These are phyloP conservation scores for Plodia interpunctella DNA, from an alignment of 1,140 invertebrate genomes.

Conservation along the genomic window DNA sequence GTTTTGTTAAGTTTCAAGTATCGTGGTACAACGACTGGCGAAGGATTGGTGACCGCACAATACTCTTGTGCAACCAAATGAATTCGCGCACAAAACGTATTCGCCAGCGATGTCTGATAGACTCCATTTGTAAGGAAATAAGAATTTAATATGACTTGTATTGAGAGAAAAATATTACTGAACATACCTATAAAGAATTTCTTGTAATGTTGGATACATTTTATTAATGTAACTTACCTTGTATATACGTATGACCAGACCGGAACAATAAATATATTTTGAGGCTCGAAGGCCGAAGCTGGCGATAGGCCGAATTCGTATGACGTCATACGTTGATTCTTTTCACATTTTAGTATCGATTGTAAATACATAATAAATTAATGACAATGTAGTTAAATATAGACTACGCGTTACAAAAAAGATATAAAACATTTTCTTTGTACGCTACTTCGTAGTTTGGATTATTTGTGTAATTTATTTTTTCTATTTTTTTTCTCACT, in stretches of 20 bases:
- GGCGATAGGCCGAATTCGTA: constrained; percentile 39
- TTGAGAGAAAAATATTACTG: constrained; percentile 50
- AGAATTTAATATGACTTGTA: constrained; percentile 34
- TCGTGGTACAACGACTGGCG: constrained; percentile 21
- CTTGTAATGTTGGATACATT: constrained; percentile 59
- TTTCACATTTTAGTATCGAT: constrained; percentile 55
- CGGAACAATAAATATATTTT: constrained; percentile 56
- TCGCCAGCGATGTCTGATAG: constrained; percentile 49
- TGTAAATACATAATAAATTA: constrained; percentile 67
- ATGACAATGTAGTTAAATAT: constrained; percentile 55
- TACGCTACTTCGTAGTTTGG: constrained; percentile 29
- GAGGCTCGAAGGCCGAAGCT: constrained; percentile 37
- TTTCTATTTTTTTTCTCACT: constrained; percentile 35
- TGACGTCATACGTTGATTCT: constrained; percentile 63
- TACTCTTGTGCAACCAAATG: constrained; percentile 22
- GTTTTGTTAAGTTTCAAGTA: constrained; percentile 14
- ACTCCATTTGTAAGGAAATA: constrained; percentile 58
- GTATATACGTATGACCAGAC: constrained; percentile 73
- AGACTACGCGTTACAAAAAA: constrained; percentile 42
- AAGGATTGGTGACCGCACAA: constrained; percentile 10
- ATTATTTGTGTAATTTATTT: constrained; percentile 22
- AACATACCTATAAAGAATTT: constrained; percentile 58
- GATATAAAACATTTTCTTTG: constrained; percentile 22
- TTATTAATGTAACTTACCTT: constrained; percentile 68
- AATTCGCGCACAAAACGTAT: constrained; percentile 58